Base-by-base conservation (phyloP, 2,888 invertebrate genomes). In the Automeris io region DNA sequence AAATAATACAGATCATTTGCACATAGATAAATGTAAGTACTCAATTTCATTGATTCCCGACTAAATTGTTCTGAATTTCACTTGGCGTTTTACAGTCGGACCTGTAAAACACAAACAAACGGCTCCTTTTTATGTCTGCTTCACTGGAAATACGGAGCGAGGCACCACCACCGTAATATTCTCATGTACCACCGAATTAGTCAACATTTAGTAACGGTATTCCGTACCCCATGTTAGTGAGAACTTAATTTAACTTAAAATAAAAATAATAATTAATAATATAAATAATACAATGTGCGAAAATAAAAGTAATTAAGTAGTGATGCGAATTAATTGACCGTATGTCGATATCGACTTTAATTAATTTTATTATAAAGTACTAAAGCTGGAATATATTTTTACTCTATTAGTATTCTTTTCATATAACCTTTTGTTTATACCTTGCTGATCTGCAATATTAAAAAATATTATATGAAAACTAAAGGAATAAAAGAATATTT, bases 61-160 rank as follows among this genome's bases (percentile, higher is more conserved):
- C 61, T 65, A 65, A 68, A 61, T 61, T 62, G 70, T 75, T 65
- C 72, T 78, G 73, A 66, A 71, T 65, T 64, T 65, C 68, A 72
- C 70, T 44, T 62, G 70, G 50, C 39, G 74, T 66, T 67, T 72
- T 81, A 85, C 62, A 83, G 78, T 53, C 62, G 80, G 72, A 82
- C 83, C 83, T 83, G 85, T 50, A 78, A 82, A 73, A n/a, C n/a
- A n/a, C n/a, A n/a, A 62, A 80, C 68, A 80, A 61, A 73, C 50
- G 48, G 51, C 54, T 61, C 49, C 59, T 62, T 66, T 31, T 33
- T 34, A 32, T 37, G 22, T 31, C 22, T 5, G 18, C 19, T 37
- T 23, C 31, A 22, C 18, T 5, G 19, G 12, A 37, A 23, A 18
- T 42, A 38, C n/a, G 32, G 32, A 32, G 21, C 26, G 22, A 42